Evolutionary conservation across 2,113 vertebrate species (phyloP).

Genomic region (Podocnemis expansa): DNA sequence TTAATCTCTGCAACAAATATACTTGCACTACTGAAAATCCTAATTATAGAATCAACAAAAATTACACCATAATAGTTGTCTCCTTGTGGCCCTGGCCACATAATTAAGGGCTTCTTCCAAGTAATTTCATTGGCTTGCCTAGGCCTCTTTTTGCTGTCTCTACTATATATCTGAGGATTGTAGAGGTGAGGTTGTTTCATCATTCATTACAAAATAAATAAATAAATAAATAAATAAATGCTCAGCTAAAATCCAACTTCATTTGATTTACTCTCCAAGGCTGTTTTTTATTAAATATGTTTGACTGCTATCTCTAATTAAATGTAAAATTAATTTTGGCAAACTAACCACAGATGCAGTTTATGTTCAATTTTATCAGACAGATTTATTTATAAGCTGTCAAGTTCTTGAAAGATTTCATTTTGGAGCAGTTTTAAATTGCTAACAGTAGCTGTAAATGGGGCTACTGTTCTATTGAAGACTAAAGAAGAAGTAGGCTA

Average conservation of each 20-base stretch:
- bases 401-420: conserved; percentile 88
- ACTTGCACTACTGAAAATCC: conserved; percentile 22
- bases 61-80: conserved; percentile 63
- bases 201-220: conserved; percentile 37
- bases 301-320: conserved; percentile 88
- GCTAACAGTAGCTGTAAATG: conserved; percentile 88
- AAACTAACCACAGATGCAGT: conserved; percentile 86
- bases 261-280: conserved; percentile 83
- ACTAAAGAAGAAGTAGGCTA: conserved; percentile 84
- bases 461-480: conserved; percentile 84
- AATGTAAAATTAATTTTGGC: conserved; percentile 87
- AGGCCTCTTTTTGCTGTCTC: conserved; percentile 25
- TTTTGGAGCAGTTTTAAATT: conserved; percentile 87
- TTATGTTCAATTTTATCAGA: conserved; percentile 87
- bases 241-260: conserved; percentile 78
- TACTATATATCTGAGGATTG: conserved; percentile 60
- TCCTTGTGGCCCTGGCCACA: conserved; percentile 57
- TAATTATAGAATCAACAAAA: conserved; percentile 66
- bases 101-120: conserved; percentile 60
- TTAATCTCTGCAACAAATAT: conserved; percentile 28
- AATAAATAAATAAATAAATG: not conserved
- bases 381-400: conserved; percentile 90
- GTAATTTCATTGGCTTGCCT: conserved; percentile 52
- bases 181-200: conserved; percentile 75
- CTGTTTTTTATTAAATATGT: conserved; percentile 88